Base-by-base conservation (phyloP, 2,113 vertebrate species). In the Dendrocopos noguchii region DNA sequence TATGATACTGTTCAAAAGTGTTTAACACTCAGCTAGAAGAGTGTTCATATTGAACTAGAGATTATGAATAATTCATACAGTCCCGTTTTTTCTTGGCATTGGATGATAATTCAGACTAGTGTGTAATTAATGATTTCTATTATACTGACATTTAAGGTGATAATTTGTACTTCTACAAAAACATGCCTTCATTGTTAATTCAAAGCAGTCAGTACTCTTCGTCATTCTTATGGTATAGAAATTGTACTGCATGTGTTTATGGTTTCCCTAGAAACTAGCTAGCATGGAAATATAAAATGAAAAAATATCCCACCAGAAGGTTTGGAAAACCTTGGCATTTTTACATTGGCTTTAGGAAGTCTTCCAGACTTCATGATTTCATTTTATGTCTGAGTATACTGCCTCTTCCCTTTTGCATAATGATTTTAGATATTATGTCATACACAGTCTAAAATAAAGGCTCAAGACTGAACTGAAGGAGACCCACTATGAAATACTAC, bases 41-140 rank as follows among this genome's bases (percentile, higher is more conserved):
- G 50, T 59, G 28, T 52, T 93, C 36, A 44, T 95, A 73, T 92
- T 81, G 74, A 96, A 96, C 77, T 88, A 18, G 28, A 80, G 27
- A 53, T 56, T 7, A 91, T 91, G 67, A 96, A 96, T 95, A 95
- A 93, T 95, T 87, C 33, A 92, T 67, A 66, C 6, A 84, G 53
- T 50, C 47, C 46, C 80, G 80, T 91, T 93, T 72, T 83, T 71
- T 85, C 68, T 91, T 82, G 42, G 36, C 34, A 64, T 46, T 60
- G 90, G 59, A 86, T 82, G 18, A 75, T 78, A 84, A 83, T 96
- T 96, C 91, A 92, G 47, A 64, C 47, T 64, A 57, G 24, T 55
- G 18, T 39, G 72, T 71, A 91, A 97, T 95, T 95, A 95, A 60
- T 52, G 47, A n/a, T 86, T 92, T 93, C 63, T 91, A 57, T 79